Evolutionary conservation across 2,888 invertebrate genomes (phyloP), one percentile per base, ranked within the genome.

Genomic region (Chrysolina americana): DNA sequence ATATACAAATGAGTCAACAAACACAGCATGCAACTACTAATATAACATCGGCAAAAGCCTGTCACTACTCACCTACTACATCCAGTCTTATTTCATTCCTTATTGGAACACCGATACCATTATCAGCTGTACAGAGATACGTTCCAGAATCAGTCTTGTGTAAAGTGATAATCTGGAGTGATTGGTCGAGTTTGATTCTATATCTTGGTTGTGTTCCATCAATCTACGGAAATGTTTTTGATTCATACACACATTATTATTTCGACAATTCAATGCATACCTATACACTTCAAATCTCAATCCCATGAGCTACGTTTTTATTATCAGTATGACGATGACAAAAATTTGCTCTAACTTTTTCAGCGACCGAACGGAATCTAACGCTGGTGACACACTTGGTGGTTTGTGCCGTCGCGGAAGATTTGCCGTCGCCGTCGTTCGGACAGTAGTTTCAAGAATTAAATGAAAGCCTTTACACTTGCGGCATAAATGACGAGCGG

Each of bases 41-140:
- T 10, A 50, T 2, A 50, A 50, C 19, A 50, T 6, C 50, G n/a
- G 2, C 50, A 50, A 50, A 19, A 50, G 19, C n/a, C 11, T 50
- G 36, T 41, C 15, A 23, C 15, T 72, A 79, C 92, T 89, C 89
- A 96, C 96, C 95, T 86, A 91, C 91, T 66, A 96, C 93, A 76
- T 92, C 90, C 11, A 97, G 89, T 73, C 89, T 90, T 72, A 95
- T 91, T 87, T 95, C 92, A 80, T 90, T 91, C 82, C 92, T 91
- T 44, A 92, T 90, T 15, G 95, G 92, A 65, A 90, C 87, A 19
- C 94, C 95, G 36, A 94, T 88, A 2, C 92, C 92, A 87, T 98
- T 98, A 85, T 94, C 93, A 0, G 96, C 98, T 10, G 93, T 91
- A 85, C 98, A 98, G 71, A 94, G 91, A 87, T 98, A 98, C 13